phyloP scores from a whole-genome alignment of 2,113 vertebrate species.

The Circaetus cinerascens region DNA sequence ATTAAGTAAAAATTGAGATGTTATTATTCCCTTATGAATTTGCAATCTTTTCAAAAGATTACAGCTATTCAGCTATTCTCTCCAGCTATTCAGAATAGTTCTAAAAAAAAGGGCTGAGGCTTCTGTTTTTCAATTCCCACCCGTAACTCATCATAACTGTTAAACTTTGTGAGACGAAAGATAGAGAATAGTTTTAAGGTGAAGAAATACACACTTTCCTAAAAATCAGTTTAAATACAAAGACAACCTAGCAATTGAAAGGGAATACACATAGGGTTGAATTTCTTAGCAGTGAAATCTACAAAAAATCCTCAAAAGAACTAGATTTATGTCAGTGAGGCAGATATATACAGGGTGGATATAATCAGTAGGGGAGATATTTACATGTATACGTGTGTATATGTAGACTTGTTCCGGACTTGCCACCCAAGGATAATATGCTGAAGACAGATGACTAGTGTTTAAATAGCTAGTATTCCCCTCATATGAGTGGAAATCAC shows the following conservation, averaged over 20 bases:
- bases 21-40: background rate
- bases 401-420: background rate
- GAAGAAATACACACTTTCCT: background rate
- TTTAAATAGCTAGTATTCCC: background rate
- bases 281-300: background rate
- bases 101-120: background rate
- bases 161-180: background rate
- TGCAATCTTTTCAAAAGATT: background rate
- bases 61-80: background rate
- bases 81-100: background rate
- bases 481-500: background rate
- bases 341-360: background rate
- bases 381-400: accelerated
- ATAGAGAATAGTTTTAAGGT: background rate
- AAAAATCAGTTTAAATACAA: background rate
- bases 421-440: background rate
- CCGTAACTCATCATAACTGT: background rate
- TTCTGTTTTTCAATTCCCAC: background rate
- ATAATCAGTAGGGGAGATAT: background rate
- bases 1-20: background rate
- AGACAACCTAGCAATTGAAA: background rate
- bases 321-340: background rate
- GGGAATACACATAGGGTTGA: background rate
- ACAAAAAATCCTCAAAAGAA: background rate
- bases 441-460: background rate